Evolutionary conservation across 2,113 vertebrate species (phyloP).

Genomic region (Spea multiplicata): DNA sequence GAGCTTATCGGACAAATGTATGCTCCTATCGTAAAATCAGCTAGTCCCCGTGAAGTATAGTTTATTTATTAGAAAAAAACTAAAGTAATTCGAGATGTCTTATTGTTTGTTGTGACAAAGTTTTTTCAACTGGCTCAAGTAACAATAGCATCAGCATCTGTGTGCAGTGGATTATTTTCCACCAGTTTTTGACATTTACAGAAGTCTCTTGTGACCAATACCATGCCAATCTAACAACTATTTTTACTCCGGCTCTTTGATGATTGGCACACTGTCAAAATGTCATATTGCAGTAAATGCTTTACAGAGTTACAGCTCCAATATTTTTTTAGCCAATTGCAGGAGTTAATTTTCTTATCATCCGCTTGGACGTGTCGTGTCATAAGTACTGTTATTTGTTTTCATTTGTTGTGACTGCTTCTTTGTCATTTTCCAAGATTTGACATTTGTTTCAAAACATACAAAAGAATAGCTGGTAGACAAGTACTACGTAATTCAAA

Average conservation of each 20-base stretch:
- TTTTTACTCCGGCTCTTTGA: conserved; percentile 24
- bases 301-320: conserved; percentile 9
- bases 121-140: background rate
- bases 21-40: no score
- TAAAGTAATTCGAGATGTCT: background rate
- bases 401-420: no score
- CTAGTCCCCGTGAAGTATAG: no score
- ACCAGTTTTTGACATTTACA: conserved; percentile 33
- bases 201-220: conserved; percentile 27
- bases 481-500: no score
- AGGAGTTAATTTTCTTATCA: no score
- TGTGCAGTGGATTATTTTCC: conserved; percentile 16
- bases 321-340: background rate
- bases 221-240: conserved; percentile 30
- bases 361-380: no score
- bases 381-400: no score
- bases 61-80: no score
- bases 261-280: conserved; percentile 46
- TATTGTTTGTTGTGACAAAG: conserved; percentile 18
- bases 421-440: no score
- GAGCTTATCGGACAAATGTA: no score
- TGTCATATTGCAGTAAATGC: conserved; percentile 20
- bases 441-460: no score
- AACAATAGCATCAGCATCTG: conserved; percentile 11
- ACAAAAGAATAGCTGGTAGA: no score